A percentile compares a stretch with the other conserved stretches of the same genome.
Conservation (phyloP, 2,797 vertebrate species). For the Danionella dracula region DNA sequence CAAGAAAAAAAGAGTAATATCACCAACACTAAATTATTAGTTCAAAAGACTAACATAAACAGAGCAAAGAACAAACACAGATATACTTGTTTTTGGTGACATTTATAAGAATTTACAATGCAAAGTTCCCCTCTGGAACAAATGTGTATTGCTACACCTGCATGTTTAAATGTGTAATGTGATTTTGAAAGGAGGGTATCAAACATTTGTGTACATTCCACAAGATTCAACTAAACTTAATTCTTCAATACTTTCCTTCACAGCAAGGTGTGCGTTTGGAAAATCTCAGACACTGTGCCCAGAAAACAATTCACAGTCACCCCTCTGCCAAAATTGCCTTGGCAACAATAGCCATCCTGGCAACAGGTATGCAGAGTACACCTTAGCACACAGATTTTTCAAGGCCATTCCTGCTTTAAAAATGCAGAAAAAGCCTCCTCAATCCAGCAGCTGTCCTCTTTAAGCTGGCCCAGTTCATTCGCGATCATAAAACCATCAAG, state of each 20-base stretch:
- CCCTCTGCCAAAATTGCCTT: constrained; percentile 47
- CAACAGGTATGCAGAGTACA: constrained; percentile 43
- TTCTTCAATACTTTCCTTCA: not conserved
- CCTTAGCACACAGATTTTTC: constrained; percentile 31
- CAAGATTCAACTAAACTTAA: too few relatives aligned
- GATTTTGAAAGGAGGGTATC: too few relatives aligned
- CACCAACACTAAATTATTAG: too few relatives aligned
- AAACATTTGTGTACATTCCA: too few relatives aligned
- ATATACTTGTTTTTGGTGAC: too few relatives aligned
- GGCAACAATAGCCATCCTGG: constrained; percentile 47
- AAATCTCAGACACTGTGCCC: constrained; percentile 2
- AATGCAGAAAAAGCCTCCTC: constrained; percentile 36
- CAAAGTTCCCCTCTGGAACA: too few relatives aligned
- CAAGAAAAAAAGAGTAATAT: too few relatives aligned
- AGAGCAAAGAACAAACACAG: too few relatives aligned
- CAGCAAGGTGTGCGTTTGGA: not conserved
- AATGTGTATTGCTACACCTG: too few relatives aligned
- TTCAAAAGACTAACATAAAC: too few relatives aligned
- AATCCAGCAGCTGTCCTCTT: constrained; percentile 42
- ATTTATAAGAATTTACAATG: too few relatives aligned
- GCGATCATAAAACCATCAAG: constrained; percentile 23
- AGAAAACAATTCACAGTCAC: constrained; percentile 19
- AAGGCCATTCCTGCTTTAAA: constrained; percentile 34
- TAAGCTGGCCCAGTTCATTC: constrained; percentile 29
- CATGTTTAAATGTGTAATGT: too few relatives aligned